Conservation (phyloP, 37 sponge, comb jelly and placozoan genomes). For the Cladorhizidae sp. region DNA sequence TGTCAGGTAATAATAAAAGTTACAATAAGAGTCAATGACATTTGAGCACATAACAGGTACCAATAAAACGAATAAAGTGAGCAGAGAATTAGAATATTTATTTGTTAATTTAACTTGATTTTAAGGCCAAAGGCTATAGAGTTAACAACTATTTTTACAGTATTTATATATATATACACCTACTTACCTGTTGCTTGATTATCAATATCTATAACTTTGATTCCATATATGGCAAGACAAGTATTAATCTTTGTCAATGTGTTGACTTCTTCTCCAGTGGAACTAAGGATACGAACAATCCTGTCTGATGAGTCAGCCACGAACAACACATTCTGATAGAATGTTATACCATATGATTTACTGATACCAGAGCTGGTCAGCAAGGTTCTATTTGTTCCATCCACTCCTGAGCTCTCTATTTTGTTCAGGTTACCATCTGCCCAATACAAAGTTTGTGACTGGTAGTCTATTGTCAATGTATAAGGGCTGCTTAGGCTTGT, state of each 20-base stretch:
- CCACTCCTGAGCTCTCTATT: constrained; percentile 47
- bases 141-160: no score
- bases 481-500: constrained; percentile 47
- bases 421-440: constrained; percentile 44
- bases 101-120: no score
- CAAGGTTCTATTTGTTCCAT: constrained; percentile 42
- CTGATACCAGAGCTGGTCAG: not conserved
- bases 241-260: not conserved
- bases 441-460: constrained; percentile 78
- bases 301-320: constrained; percentile 1
- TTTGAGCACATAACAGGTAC: no score
- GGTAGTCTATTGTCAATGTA: constrained; percentile 64
- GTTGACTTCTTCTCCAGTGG: not conserved
- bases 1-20: no score
- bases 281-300: not conserved
- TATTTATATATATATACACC: no score
- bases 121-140: no score
- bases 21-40: no score
- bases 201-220: not conserved
- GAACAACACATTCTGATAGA: constrained; percentile 1
- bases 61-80: no score
- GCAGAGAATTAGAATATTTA: no score
- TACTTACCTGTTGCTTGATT: constrained; percentile 12
- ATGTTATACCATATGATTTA: not conserved
- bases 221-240: not conserved